phyloP scores from a whole-genome alignment of 30 jellyfish, hydroid and myxozoan genomes.

The Hydra vulgaris region DNA sequence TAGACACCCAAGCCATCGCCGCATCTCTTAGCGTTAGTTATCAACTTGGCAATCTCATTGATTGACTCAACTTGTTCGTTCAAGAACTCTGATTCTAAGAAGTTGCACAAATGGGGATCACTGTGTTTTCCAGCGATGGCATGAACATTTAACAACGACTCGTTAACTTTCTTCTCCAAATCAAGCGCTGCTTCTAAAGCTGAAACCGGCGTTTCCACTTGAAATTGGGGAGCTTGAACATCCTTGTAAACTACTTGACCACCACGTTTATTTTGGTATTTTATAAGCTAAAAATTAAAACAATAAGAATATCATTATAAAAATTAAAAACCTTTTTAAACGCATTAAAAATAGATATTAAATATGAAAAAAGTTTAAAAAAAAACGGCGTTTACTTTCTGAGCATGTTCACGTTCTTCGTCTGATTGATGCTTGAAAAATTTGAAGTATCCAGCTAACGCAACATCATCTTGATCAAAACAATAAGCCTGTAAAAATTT shows the following conservation, averaged over 20 bases:
- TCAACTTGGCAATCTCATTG: conserved; percentile 67
- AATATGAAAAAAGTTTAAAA: no score
- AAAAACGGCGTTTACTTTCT: no score
- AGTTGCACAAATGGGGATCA: conserved; percentile 81
- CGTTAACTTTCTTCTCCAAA: conserved; percentile 81
- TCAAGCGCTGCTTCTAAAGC: conserved; percentile 92
- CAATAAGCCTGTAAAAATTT: conserved; percentile 48
- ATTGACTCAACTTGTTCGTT: conserved; percentile 84
- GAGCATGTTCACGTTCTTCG: conserved; percentile 94
- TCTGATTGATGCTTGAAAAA: conserved; percentile 77
- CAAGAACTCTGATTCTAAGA: conserved; percentile 79
- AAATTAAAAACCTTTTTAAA: no score
- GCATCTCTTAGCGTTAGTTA: conserved; percentile 85
- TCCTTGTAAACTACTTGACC: conserved; percentile 79
- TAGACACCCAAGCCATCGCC: conserved; percentile 85
- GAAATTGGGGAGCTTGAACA: no score
- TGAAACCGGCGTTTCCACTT: conserved; percentile 46
- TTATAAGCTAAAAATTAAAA: background rate
- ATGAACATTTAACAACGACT: conserved; percentile 69
- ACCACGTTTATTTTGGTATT: conserved; percentile 31
- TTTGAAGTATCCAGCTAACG: conserved; percentile 57
- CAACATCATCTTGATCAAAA: conserved; percentile 90
- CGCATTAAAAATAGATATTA: no score
- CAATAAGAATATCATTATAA: background rate
- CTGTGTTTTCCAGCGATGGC: conserved; percentile 52